These are phyloP conservation scores for Taphrorychus bicolor DNA, from an alignment of 2,888 invertebrate species.

Conservation along the genomic window DNA sequence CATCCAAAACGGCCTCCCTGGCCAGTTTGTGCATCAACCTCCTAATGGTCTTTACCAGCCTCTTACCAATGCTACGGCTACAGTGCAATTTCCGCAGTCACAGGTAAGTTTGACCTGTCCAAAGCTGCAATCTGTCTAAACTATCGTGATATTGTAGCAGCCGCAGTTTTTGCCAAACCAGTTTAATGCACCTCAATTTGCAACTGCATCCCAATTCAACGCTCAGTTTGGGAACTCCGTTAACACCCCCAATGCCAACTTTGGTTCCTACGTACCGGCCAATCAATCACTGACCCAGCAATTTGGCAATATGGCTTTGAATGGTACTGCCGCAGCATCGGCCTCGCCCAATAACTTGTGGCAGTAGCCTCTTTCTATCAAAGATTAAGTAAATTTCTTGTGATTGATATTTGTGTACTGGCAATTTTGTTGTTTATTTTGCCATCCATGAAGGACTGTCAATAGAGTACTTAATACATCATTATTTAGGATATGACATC, in stretches of 20 bases:
- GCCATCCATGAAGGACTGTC: no score
- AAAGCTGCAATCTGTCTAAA: no score
- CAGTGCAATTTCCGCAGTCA: slow-evolving; percentile 23
- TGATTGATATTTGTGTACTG: not conserved
- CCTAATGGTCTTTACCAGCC: not conserved
- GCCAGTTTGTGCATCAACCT: not conserved
- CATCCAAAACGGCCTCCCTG: not conserved
- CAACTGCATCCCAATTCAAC: not conserved
- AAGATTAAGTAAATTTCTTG: not conserved
- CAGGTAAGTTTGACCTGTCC: not conserved
- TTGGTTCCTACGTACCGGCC: not conserved
- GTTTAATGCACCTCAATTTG: slow-evolving; percentile 4
- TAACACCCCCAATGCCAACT: not conserved
- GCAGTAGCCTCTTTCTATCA: slow-evolving; percentile 51
- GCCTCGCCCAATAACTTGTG: slow-evolving; percentile 52
- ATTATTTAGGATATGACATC: no score
- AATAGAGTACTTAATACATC: no score
- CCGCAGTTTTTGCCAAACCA: slow-evolving; percentile 37
- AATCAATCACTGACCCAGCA: slow-evolving; percentile 55
- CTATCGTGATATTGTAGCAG: no score
- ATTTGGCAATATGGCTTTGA: slow-evolving; percentile 62
- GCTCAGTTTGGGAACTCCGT: not conserved
- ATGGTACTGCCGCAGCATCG: slow-evolving; percentile 46
- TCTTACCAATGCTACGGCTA: not conserved
- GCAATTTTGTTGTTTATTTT: no score